Evolutionary conservation across 2,888 invertebrate species (phyloP).

Genomic region (Netelia inedita): DNA sequence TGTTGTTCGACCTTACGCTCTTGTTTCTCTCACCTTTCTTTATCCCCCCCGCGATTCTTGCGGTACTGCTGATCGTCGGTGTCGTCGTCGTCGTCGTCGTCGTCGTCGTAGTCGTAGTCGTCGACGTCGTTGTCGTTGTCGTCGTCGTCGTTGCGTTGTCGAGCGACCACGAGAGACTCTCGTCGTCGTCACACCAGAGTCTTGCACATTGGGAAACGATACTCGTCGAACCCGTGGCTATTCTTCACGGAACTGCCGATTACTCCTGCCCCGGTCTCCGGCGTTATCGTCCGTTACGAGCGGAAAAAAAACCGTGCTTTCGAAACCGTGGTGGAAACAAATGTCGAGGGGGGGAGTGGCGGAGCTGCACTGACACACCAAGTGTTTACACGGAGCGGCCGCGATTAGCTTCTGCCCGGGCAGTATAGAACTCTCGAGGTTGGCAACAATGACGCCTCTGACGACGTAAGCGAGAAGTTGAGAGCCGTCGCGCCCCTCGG

Average conservation of each 20-base stretch:
- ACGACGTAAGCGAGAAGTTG: conserved; percentile 21
- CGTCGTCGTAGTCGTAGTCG: conserved; percentile 25
- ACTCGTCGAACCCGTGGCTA: neutral
- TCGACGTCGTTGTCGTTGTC: conserved; percentile 8
- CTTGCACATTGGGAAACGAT: conserved; percentile 28
- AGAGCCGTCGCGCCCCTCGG: neutral
- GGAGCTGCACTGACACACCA: conserved; percentile 55
- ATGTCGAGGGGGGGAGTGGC: conserved; percentile 33
- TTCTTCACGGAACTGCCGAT: neutral
- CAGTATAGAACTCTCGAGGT: conserved; percentile 54
- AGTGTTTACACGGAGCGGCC: conserved; percentile 69
- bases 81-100: conserved; percentile 28
- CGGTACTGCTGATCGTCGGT: neutral
- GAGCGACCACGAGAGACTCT: neutral
- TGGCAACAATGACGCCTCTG: conserved; percentile 61
- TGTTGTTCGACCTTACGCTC: neutral
- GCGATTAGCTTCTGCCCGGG: conserved; percentile 60
- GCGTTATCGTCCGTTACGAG: conserved; percentile 6
- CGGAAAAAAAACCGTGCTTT: conserved; percentile 9
- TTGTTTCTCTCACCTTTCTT: neutral
- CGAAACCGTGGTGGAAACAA: neutral
- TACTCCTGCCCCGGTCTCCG: neutral
- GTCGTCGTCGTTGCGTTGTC: conserved; percentile 18
- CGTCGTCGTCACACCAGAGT: conserved; percentile 18
- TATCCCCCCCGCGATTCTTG: neutral